Evolutionary conservation across 2,888 invertebrate genomes (phyloP).

Genomic region (Panzeria rudis): DNA sequence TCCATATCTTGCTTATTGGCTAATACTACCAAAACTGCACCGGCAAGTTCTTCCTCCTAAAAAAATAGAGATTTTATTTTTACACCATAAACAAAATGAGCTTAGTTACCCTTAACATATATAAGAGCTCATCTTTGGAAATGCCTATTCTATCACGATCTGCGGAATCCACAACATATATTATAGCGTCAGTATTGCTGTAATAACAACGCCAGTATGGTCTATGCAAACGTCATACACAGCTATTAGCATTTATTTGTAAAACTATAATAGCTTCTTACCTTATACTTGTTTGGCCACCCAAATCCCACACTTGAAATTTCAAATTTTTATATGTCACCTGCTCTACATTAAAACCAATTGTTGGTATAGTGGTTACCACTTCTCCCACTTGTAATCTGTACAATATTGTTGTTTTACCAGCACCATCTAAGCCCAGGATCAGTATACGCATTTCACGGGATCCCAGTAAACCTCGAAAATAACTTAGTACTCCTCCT

Average conservation of each 20-base stretch:
- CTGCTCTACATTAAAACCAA: slow-evolving; percentile 99
- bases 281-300: slow-evolving; percentile 99
- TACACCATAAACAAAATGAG: neutral
- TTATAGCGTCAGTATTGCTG: slow-evolving; percentile 99
- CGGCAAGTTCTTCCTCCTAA: slow-evolving; percentile 98
- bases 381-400: slow-evolving; percentile 99
- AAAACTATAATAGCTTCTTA: slow-evolving; percentile 81
- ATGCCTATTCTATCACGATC: slow-evolving; percentile 99
- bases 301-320: slow-evolving; percentile 99
- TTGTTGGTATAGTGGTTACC: slow-evolving; percentile 98
- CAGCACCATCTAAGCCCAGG: slow-evolving; percentile 98
- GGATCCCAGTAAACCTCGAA: slow-evolving; percentile 96
- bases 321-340: slow-evolving; percentile 99
- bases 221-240: slow-evolving; percentile 84
- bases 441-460: slow-evolving; percentile 99
- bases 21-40: slow-evolving; percentile 97
- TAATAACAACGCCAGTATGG: slow-evolving; percentile 99
- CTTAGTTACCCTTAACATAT: slow-evolving; percentile 94
- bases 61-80: neutral
- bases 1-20: slow-evolving; percentile 99
- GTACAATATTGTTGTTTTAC: slow-evolving; percentile 99
- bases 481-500: slow-evolving; percentile 98
- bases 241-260: slow-evolving; percentile 9
- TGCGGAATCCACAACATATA: slow-evolving; percentile 99
- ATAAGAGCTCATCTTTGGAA: slow-evolving; percentile 98